Percentiles rank a stretch among this genome's conserved stretches.
Conservation (phyloP, 2,888 invertebrate species). For the Melinopterus prodromus region DNA sequence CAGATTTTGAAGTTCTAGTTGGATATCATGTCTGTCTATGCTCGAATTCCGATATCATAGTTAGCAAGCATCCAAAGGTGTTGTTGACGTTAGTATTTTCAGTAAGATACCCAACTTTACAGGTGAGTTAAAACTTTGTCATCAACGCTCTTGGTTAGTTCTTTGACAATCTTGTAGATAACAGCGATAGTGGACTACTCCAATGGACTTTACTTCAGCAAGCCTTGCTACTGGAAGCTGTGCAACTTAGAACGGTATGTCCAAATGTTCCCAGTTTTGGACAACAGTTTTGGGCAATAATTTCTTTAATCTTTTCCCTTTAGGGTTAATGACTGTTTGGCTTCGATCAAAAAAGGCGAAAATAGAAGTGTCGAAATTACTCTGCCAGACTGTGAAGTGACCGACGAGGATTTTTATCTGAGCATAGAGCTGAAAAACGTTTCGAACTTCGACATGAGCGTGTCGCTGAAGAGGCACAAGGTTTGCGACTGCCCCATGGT, state of each 20-base stretch:
- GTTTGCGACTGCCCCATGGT: constrained; percentile 53
- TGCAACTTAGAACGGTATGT: constrained; percentile 57
- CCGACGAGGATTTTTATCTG: constrained; percentile 48
- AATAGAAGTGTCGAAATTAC: constrained; percentile 45
- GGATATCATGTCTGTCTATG: constrained; percentile 50
- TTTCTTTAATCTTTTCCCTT: constrained; percentile 16
- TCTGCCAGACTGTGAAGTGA: constrained; percentile 52
- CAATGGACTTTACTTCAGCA: constrained; percentile 53
- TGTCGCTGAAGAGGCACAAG: constrained; percentile 52
- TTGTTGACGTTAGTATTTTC: background rate
- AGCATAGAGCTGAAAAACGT: constrained; percentile 53
- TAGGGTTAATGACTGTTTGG: constrained; percentile 52
- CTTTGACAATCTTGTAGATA: constrained; percentile 49
- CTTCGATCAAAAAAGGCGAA: constrained; percentile 45
- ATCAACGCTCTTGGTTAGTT: background rate
- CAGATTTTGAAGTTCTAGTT: constrained; percentile 52
- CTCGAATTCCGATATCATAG: constrained; percentile 55
- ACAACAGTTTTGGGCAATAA: too few species aligned
- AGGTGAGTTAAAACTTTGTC: background rate
- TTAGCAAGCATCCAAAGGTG: constrained; percentile 38
- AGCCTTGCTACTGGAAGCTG: constrained; percentile 57
- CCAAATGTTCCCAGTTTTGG: background rate
- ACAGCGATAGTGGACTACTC: constrained; percentile 54
- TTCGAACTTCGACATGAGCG: constrained; percentile 46
- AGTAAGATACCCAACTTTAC: background rate